Evolutionary conservation across 2,797 vertebrate species (phyloP), one percentile per base, ranked within the genome.

Genomic region (Cuculus canorus): DNA sequence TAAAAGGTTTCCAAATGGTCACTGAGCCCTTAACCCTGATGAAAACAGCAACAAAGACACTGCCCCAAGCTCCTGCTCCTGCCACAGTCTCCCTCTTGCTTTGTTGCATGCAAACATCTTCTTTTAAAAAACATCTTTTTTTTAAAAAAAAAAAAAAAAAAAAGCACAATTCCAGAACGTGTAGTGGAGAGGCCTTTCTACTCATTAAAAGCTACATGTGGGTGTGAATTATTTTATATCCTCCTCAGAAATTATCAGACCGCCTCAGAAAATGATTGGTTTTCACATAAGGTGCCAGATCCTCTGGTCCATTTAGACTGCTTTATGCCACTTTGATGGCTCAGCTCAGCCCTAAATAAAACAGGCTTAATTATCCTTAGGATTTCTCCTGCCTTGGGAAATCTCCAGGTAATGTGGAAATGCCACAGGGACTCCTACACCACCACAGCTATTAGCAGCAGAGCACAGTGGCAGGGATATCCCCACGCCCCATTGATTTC

Each of bases 361-460:
- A 94, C 95, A 92, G 91, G 94, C 94, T 95, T 95, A 96, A 96
- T 96, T 97, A 96, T 96, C 96, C 95, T 96, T 96, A 97, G 92
- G 96, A 96, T 96, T 96, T 93, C 83, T 95, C 86, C 94, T 96
- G 94, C 94, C 95, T 96, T 94, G 93, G 95, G 96, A 96, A 96
- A 97, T 97, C 95, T 96, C 95, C 95, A 96, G 96, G 95, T 97
- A 97, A 95, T 95, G 95, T 95, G 91, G 92, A 92, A 96, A 96
- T 97, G 95, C 95, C 94, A 96, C 60, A 70, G 95, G 95, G 95
- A 97, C 91, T 94, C 75, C 90, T 88, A 63, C 94, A 88, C 88
- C 91, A 97, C 88, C 87, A 88, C 73, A 84, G 94, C 94, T 96
- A 96, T 92, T 96, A 95, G 83, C 56, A 1, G 72, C n/a, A 0